These are phyloP conservation scores for Drosophila simulans DNA, from an alignment of 1,140 invertebrate species.

Conservation along the genomic window DNA sequence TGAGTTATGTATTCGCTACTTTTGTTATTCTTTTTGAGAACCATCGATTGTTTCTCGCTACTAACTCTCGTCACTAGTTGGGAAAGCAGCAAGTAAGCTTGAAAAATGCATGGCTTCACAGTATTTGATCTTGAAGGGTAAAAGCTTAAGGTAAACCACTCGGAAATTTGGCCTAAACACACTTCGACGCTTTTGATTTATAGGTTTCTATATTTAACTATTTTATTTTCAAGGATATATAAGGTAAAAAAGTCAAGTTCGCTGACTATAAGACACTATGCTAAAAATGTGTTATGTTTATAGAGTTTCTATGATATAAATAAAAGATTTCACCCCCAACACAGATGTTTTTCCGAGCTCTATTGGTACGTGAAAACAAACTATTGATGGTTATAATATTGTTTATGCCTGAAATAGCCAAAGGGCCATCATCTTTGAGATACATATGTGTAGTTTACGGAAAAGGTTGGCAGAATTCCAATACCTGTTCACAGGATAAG, in stretches of 20 bases:
- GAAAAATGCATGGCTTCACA: background rate
- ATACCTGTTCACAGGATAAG: constrained; percentile 17
- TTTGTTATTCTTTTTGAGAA: background rate
- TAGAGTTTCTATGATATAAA: background rate
- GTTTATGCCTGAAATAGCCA: background rate
- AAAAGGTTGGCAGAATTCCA: constrained; percentile 25
- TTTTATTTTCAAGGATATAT: too few relatives aligned
- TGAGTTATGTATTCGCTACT: background rate
- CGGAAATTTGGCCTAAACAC: too few relatives aligned
- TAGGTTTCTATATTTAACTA: too few relatives aligned
- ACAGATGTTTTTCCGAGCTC: constrained; percentile 8
- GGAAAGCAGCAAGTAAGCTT: background rate
- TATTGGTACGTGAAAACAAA: background rate
- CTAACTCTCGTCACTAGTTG: too few relatives aligned
- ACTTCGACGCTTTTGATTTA: too few relatives aligned
- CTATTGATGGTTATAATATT: too few relatives aligned
- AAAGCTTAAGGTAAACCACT: background rate
- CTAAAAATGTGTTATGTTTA: background rate
- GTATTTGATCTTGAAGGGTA: background rate
- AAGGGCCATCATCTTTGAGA: background rate
- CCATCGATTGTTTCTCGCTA: constrained; percentile 1
- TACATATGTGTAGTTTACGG: constrained; percentile 10
- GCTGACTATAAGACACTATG: background rate
- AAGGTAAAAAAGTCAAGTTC: too few relatives aligned
- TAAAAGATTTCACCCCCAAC: background rate